These are phyloP conservation scores for Eulimnadia texana DNA, from an alignment of 1,140 invertebrate species.

Conservation along the genomic window DNA sequence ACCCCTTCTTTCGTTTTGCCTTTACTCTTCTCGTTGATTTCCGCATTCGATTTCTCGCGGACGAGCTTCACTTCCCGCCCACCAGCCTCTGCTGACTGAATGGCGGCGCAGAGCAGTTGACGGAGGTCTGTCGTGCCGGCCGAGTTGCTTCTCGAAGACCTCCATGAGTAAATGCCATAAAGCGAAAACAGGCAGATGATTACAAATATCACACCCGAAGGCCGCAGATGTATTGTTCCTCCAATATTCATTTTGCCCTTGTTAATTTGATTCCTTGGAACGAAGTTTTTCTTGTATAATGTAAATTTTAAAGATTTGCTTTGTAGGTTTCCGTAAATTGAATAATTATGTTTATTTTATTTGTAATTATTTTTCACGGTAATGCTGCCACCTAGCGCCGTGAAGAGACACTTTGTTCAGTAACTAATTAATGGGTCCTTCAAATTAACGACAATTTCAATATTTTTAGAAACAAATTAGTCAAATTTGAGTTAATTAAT, in stretches of 20 bases:
- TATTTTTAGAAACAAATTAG: too few relatives aligned
- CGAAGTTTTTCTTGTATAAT: too few relatives aligned
- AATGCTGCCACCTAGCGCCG: too few relatives aligned
- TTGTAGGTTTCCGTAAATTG: too few relatives aligned
- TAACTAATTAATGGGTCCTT: too few relatives aligned
- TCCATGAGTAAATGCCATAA: slow-evolving; percentile 30
- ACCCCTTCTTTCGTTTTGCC: slow-evolving; percentile 80
- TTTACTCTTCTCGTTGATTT: slow-evolving; percentile 55
- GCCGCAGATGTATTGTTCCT: slow-evolving; percentile 44
- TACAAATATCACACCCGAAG: slow-evolving; percentile 39
- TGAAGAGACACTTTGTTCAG: too few relatives aligned
- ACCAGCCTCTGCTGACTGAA: slow-evolving; percentile 61
- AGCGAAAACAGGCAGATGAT: slow-evolving; percentile 36
- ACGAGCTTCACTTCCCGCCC: slow-evolving; percentile 56
- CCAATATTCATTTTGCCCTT: slow-evolving; percentile 50
- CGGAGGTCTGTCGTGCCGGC: slow-evolving; percentile 43
- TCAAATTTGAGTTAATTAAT: too few relatives aligned
- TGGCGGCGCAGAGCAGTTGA: slow-evolving; percentile 54
- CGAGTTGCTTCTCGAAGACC: not conserved
- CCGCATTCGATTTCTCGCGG: slow-evolving; percentile 35
- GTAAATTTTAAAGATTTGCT: too few relatives aligned
- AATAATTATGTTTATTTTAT: too few relatives aligned
- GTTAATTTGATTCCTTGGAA: too few relatives aligned
- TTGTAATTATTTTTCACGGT: too few relatives aligned
- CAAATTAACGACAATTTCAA: too few relatives aligned